phyloP scores from a whole-genome alignment of 2,797 vertebrate genomes.

The Takifugu rubripes region DNA sequence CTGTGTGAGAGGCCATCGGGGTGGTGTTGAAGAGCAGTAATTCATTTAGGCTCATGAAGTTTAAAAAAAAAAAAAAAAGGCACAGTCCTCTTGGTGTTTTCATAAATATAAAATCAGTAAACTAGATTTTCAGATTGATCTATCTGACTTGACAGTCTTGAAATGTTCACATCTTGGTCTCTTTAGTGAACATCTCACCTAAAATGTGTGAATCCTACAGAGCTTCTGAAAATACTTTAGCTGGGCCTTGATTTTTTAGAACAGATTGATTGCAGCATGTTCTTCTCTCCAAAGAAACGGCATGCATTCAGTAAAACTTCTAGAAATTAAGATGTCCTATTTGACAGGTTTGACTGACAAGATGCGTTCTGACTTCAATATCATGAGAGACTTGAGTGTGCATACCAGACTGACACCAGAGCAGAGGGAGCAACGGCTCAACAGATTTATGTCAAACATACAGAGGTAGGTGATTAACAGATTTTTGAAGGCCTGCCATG shows the following conservation, averaged over 20 bases:
- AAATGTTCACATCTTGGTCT: too few relatives aligned
- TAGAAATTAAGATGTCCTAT: background rate
- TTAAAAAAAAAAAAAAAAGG: too few relatives aligned
- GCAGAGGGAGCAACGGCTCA: conserved; percentile 81
- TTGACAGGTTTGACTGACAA: conserved; percentile 87
- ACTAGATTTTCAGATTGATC: too few relatives aligned
- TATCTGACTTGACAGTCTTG: too few relatives aligned
- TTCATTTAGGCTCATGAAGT: background rate
- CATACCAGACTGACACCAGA: conserved; percentile 86
- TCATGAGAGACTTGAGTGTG: conserved; percentile 87
- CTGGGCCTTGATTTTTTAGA: too few relatives aligned
- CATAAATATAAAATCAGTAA: too few relatives aligned
- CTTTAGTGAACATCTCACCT: too few relatives aligned
- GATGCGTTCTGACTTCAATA: conserved; percentile 86
- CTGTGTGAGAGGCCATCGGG: background rate
- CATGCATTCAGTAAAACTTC: background rate
- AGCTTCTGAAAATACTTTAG: too few relatives aligned
- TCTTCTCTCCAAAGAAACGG: background rate
- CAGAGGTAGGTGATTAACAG: conserved; percentile 67
- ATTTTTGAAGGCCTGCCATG: background rate
- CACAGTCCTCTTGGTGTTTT: too few relatives aligned
- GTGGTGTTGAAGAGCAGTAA: background rate
- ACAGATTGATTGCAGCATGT: background rate
- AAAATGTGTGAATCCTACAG: too few relatives aligned
- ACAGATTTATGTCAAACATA: conserved; percentile 78